Evolutionary conservation across 1,140 invertebrate species (phyloP), one percentile per base, ranked within the genome.

Genomic region (Drosophila pseudoananassae): DNA sequence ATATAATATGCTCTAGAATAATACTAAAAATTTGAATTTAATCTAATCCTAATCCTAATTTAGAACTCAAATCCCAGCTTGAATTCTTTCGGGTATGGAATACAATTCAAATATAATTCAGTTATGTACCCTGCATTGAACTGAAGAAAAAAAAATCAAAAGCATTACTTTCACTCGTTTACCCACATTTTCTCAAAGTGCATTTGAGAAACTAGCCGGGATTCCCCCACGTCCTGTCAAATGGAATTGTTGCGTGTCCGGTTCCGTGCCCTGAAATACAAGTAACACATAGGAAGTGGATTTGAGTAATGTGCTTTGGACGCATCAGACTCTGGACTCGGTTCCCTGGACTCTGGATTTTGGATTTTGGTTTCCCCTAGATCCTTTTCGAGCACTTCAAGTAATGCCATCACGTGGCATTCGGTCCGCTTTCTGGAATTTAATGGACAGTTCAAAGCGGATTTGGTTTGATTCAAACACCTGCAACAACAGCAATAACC

Each of bases 251-350:
- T 66, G 65, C 47, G 60, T 46, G 65, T 15, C 60, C 20, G 58
- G 45, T 31, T 66, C 40, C 65, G 61, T 73, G 70, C 43, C 33
- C 25, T 17, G 56, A 61, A 73, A 70, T 70, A 71, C 51, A 71
- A 73, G 61, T 63, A 27, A 29, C 47, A 31, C 31, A 27, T 47
- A 12, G 33, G 33, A 36, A 36, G 33, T 36, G 33, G 33, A 72
- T 73, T 73, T 73, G 69, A 73, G 70, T 73, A 74, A 73, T 73
- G 69, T 20, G 25, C 15, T 15, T 17, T 10, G 70, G 50, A 73
- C 69, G 68, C 69, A 23, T 45, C 40, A 43, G 40, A 17, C 40
- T 15, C 40, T 3, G 14, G 38, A 6, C 4, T 40, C 38, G 4
- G 14, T n/a, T 2, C 2, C 5, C n/a, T 14, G 14, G 38, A 14